A percentile compares a stretch with the other conserved stretches of the same genome.
phyloP scores from a whole-genome alignment of 2,888 invertebrate genomes.

The Argyresthia goedartella region DNA sequence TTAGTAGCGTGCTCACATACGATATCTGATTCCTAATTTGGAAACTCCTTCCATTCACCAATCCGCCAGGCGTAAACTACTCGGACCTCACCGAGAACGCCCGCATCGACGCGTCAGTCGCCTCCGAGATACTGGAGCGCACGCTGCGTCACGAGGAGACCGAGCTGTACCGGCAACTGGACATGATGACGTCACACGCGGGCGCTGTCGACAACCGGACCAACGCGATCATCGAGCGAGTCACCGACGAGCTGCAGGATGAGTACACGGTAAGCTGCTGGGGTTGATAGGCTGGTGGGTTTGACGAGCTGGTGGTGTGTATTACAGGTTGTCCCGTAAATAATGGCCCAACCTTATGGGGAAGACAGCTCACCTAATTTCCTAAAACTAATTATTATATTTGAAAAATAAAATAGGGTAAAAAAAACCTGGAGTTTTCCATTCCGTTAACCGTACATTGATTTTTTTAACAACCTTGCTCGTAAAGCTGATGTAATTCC shows the following conservation, averaged over 20 bases:
- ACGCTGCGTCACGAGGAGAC: slow-evolving; percentile 42
- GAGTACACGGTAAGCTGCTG: slow-evolving; percentile 38
- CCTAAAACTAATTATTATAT: no score
- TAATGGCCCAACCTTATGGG: no score
- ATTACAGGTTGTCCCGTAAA: no score
- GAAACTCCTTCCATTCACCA: not conserved
- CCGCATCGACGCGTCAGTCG: slow-evolving; percentile 45
- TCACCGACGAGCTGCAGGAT: slow-evolving; percentile 39
- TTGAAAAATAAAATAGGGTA: no score
- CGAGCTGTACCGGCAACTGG: slow-evolving; percentile 36
- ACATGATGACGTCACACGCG: slow-evolving; percentile 38
- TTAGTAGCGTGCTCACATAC: no score
- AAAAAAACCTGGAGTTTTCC: no score
- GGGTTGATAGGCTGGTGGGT: not conserved
- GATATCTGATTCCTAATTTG: no score
- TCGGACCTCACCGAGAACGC: slow-evolving; percentile 35
- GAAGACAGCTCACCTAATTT: no score
- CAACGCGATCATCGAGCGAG: slow-evolving; percentile 50
- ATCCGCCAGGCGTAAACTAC: slow-evolving; percentile 32
- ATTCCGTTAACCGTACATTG: no score
- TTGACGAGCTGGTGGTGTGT: no score
- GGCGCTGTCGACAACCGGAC: slow-evolving; percentile 54
- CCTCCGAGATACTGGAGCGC: slow-evolving; percentile 41
- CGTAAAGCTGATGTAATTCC: no score
- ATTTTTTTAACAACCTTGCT: no score